phyloP scores from a whole-genome alignment of 2,797 vertebrate species.

The Sebastes wilsoni region DNA sequence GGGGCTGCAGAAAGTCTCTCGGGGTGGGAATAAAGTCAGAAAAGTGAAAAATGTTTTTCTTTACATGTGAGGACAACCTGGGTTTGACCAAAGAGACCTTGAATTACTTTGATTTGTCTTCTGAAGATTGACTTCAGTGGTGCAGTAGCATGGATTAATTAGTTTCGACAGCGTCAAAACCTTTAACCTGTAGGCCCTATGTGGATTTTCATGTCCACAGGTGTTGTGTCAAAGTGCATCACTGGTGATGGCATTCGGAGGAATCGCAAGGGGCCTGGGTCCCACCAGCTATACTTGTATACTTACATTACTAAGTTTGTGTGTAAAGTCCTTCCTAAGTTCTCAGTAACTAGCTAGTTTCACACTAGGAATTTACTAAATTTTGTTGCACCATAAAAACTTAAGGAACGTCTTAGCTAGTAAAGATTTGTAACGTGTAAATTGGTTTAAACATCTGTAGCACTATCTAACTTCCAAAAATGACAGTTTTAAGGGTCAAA shows the following conservation, averaged over 20 bases:
- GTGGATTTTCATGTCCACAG: slow-evolving; percentile 14
- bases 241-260: neutral
- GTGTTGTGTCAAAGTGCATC: slow-evolving; percentile 13
- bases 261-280: neutral
- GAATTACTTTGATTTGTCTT: slow-evolving; percentile 24
- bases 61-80: slow-evolving; percentile 47
- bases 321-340: neutral
- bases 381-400: neutral
- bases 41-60: slow-evolving; percentile 46
- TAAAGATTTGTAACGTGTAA: neutral
- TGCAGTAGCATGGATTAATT: slow-evolving; percentile 27
- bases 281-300: neutral
- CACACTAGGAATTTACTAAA: neutral
- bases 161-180: slow-evolving; percentile 9
- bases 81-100: slow-evolving; percentile 18
- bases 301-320: neutral
- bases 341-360: neutral
- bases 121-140: slow-evolving; percentile 5
- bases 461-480: neutral
- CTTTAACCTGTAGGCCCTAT: neutral
- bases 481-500: neutral
- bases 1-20: slow-evolving; percentile 66
- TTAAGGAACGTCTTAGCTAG: neutral
- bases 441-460: neutral
- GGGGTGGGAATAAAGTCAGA: slow-evolving; percentile 46